These are phyloP conservation scores for Corvus hawaiiensis DNA, from an alignment of 2,113 vertebrate species.

Conservation along the genomic window DNA sequence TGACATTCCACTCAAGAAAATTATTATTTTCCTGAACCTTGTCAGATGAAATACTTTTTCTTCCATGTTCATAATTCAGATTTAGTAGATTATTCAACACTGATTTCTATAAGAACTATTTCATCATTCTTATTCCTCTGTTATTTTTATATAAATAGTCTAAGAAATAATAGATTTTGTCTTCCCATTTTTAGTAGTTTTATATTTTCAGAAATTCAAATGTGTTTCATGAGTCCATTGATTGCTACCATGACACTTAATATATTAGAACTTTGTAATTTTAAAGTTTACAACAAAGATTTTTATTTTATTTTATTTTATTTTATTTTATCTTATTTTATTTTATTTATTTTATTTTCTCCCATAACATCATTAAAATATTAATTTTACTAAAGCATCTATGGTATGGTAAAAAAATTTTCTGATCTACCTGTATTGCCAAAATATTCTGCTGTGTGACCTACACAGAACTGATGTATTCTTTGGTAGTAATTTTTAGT, in stretches of 20 bases:
- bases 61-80: neutral
- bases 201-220: neutral
- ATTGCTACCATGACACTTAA: neutral
- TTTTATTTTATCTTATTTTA: neutral
- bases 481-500: neutral
- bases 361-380: neutral
- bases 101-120: neutral
- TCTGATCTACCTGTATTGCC: neutral
- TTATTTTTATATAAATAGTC: neutral
- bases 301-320: neutral
- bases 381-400: neutral
- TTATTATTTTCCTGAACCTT: neutral
- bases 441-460: neutral
- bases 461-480: neutral
- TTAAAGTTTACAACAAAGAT: neutral
- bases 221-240: neutral
- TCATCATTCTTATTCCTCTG: accelerated
- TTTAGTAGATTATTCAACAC: neutral
- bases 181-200: neutral
- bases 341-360: neutral
- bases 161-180: neutral
- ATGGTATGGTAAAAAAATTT: neutral
- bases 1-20: neutral
- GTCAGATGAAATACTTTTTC: neutral
- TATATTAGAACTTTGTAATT: neutral